phyloP scores from a whole-genome alignment of 2,888 invertebrate genomes.

The Oligia latruncula region DNA sequence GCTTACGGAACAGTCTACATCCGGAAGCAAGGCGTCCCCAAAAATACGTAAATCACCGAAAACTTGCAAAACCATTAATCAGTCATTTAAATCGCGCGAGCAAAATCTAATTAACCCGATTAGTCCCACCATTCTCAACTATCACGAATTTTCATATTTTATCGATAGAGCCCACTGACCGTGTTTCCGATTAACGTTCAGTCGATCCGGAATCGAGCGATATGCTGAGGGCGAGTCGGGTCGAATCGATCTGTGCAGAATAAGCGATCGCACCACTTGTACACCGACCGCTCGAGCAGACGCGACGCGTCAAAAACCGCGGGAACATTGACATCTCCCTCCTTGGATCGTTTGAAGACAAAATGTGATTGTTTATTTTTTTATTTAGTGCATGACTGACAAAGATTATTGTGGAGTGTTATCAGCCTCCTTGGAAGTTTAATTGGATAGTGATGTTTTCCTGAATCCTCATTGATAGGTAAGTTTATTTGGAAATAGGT shows the following conservation, averaged over 20 bases:
- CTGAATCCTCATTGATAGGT: constrained; percentile 60
- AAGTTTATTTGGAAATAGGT: constrained; percentile 47
- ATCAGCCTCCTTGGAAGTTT: constrained; percentile 46
- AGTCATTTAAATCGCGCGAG: constrained; percentile 20
- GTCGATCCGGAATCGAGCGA: constrained; percentile 68
- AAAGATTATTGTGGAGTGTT: constrained; percentile 59
- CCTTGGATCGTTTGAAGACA: constrained; percentile 61
- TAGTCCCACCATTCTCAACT: constrained; percentile 54
- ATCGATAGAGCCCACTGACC: constrained; percentile 64
- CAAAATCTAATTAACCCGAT: constrained; percentile 62
- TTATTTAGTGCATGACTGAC: constrained; percentile 62
- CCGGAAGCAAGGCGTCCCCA: constrained; percentile 25
- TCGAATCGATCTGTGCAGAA: constrained; percentile 66
- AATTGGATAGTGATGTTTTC: constrained; percentile 57
- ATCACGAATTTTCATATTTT: constrained; percentile 67
- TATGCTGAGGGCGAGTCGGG: constrained; percentile 68
- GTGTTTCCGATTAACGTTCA: constrained; percentile 60
- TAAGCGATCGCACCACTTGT: constrained; percentile 66
- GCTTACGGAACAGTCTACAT: background rate
- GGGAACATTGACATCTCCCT: constrained; percentile 53
- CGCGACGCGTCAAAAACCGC: constrained; percentile 66
- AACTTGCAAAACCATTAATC: constrained; percentile 21
- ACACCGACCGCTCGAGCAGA: constrained; percentile 62
- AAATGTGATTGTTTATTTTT: constrained; percentile 66
- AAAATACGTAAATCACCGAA: constrained; percentile 39